A percentile compares a stretch with the other conserved stretches of the same genome.
Conservation (phyloP, 37 sponge, comb jelly and placozoan species). For the Amphimedon queenslandica region DNA sequence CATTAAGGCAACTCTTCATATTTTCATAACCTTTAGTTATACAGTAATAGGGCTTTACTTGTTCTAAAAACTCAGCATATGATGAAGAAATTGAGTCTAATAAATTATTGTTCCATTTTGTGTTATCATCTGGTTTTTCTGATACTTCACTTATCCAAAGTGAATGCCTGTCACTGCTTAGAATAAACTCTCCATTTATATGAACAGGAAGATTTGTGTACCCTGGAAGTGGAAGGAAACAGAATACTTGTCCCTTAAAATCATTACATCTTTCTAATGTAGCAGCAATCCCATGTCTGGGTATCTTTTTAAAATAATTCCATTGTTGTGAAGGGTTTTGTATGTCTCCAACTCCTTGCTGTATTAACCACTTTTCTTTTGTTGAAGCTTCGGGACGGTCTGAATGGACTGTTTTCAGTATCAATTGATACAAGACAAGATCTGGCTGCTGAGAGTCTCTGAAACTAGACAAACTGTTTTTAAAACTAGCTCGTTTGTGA, state of each 20-base stretch:
- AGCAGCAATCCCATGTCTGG: constrained; percentile 27
- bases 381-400: no score
- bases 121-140: constrained; percentile 11
- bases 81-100: constrained; percentile 27
- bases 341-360: no score
- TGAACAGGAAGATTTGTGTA: no score
- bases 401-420: background rate
- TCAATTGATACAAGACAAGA: background rate
- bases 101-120: constrained; percentile 36
- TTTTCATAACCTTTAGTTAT: no score
- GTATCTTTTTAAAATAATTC: constrained; percentile 1
- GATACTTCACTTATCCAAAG: constrained; percentile 13
- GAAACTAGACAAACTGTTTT: no score
- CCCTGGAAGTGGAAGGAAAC: constrained; percentile 46
- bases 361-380: constrained; percentile 6
- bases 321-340: background rate
- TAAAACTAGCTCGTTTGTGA: no score
- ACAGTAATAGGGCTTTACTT: no score
- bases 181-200: constrained; percentile 47
- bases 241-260: constrained; percentile 16
- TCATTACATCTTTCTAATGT: background rate
- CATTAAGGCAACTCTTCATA: no score
- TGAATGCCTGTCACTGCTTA: constrained; percentile 10
- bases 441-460: no score
- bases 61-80: constrained; percentile 37